A percentile compares a stretch with the other conserved stretches of the same genome.
Evolutionary conservation across 2,888 invertebrate genomes (phyloP).

Genomic region (Hydrotaea diabolus): DNA sequence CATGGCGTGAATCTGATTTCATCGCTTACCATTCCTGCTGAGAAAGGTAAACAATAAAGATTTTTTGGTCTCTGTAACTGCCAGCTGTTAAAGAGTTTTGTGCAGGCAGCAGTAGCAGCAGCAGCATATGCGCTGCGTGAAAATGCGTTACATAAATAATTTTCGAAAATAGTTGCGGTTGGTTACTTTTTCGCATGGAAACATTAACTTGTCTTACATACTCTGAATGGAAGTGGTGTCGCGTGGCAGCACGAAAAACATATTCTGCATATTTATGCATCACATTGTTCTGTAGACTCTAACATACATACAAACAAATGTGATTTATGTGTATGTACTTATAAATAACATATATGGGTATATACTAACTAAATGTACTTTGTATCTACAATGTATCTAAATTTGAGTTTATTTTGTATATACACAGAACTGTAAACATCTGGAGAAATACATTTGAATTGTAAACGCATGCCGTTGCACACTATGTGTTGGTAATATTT

Average conservation of each 20-base stretch:
- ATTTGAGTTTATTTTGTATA: neutral
- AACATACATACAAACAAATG: neutral
- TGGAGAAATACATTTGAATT: slow-evolving; percentile 37
- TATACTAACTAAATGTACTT: neutral
- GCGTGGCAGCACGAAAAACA: neutral
- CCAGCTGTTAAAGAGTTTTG: slow-evolving; percentile 33
- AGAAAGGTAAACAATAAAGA: slow-evolving; percentile 20
- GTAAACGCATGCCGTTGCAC: slow-evolving; percentile 9
- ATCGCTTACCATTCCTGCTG: neutral
- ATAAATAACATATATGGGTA: too few species aligned
- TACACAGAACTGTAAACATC: slow-evolving; percentile 8
- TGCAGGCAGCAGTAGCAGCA: slow-evolving; percentile 10
- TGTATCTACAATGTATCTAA: neutral
- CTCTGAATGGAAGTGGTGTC: neutral
- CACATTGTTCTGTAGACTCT: slow-evolving; percentile 17
- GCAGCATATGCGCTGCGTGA: neutral
- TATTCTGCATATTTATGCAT: slow-evolving; percentile 15
- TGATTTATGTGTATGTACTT: too few species aligned
- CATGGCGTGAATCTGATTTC: neutral
- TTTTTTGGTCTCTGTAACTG: neutral
- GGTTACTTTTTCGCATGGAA: slow-evolving; percentile 10
- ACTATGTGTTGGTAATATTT: too few species aligned
- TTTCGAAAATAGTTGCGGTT: slow-evolving; percentile 42
- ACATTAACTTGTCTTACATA: slow-evolving; percentile 30
- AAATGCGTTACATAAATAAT: slow-evolving; percentile 32